These are phyloP conservation scores for Hucho hucho DNA, from an alignment of 2,113 vertebrate genomes.

Conservation along the genomic window DNA sequence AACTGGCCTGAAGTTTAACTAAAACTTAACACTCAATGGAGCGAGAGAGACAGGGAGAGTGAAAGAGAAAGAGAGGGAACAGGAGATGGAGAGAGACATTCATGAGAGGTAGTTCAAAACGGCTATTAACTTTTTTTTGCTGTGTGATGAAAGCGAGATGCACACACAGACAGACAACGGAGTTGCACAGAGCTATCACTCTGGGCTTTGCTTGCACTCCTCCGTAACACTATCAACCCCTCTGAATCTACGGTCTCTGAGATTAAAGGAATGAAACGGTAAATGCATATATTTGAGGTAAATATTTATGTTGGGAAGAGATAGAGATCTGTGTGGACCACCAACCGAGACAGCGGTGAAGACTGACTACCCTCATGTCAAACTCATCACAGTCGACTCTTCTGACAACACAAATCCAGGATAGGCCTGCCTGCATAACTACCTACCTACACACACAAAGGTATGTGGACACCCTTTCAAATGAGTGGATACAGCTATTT, in stretches of 20 bases:
- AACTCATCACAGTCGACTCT: neutral
- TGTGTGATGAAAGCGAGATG: slow-evolving; percentile 51
- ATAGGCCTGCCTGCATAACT: neutral
- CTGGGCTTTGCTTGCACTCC: slow-evolving; percentile 15
- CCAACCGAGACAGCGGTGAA: slow-evolving; percentile 38
- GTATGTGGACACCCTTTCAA: too few species aligned
- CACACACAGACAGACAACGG: neutral
- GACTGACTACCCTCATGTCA: neutral
- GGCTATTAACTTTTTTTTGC: slow-evolving; percentile 61
- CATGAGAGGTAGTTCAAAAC: slow-evolving; percentile 37
- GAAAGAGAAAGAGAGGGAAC: neutral
- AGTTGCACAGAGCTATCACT: neutral
- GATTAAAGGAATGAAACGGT: slow-evolving; percentile 18
- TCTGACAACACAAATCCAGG: neutral
- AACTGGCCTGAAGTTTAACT: neutral
- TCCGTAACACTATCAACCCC: slow-evolving; percentile 12
- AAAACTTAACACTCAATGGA: neutral
- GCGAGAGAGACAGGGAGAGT: neutral
- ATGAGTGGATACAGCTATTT: too few species aligned
- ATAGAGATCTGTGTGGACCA: slow-evolving; percentile 38
- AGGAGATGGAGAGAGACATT: slow-evolving; percentile 6
- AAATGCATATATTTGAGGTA: slow-evolving; percentile 56
- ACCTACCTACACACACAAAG: too few species aligned
- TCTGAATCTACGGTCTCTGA: neutral
- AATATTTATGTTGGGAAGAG: slow-evolving; percentile 15